A percentile compares a stretch with the other conserved stretches of the same genome.
Evolutionary conservation across 1,140 invertebrate genomes (phyloP).

Genomic region (Anthonomus grandis): DNA sequence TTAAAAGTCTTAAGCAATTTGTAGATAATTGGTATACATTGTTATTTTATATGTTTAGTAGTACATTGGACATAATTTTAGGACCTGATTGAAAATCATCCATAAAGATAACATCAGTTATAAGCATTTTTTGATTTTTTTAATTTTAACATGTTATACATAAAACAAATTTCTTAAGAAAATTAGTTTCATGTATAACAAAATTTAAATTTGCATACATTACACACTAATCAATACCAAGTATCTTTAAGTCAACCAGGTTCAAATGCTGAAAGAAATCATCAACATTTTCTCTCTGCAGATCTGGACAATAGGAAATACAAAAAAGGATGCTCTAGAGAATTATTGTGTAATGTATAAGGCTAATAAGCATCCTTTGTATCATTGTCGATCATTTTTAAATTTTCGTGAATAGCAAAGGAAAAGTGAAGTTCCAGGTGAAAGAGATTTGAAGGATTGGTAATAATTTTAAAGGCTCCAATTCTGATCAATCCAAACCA

Average conservation of each 20-base stretch:
- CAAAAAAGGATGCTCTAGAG: background rate
- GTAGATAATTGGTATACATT: conserved; percentile 39
- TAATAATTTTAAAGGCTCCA: no score
- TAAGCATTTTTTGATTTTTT: background rate
- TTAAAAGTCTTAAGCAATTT: no score
- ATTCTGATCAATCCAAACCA: no score
- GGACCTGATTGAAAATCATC: background rate
- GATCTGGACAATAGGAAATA: no score
- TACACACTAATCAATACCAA: background rate
- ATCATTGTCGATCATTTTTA: background rate
- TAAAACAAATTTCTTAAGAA: no score
- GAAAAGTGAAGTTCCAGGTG: background rate
- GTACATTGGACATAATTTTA: no score
- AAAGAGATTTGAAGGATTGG: no score
- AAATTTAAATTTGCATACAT: no score
- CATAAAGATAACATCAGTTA: background rate
- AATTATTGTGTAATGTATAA: background rate
- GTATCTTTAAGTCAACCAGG: background rate
- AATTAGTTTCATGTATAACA: background rate
- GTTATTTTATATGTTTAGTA: conserved; percentile 22
- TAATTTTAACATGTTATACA: background rate
- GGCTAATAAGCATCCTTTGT: background rate
- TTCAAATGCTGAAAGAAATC: background rate
- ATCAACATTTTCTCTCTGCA: background rate
- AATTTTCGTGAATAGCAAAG: background rate